Base-by-base conservation (phyloP, 2,888 invertebrate genomes). In the Pherbina coryleti region DNA sequence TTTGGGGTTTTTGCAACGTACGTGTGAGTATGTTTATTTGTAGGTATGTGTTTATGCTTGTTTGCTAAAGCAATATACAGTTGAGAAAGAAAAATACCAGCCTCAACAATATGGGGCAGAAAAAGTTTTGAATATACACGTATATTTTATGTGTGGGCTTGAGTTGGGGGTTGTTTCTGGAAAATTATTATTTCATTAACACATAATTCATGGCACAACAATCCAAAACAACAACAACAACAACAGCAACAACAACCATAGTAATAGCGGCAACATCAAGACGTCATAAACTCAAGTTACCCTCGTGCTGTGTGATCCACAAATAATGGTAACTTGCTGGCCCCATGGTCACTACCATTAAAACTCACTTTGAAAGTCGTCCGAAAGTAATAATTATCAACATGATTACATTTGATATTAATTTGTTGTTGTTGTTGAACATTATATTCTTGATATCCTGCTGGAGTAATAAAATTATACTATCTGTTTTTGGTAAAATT, bases 211-310 rank as follows among this genome's bases (percentile, higher is more conserved):
- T 22, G 60, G 53, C 77, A 55, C 77, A 78, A 69, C 78, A 71
- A 79, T 5, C 77, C 44, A 71, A 75, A 79, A 78, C 5, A 55
- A 22, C 51, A 69, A 67, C 64, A 80, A 53, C 66, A 37, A 49
- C 70, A 57, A 49, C 19, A 53, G 25, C 17, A 76, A 34, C 49
- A 73, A 44, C 60, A 73, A 77, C 31, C 7, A n/a, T 3, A 64
- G 4, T 31, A 64, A 19, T n/a, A 37, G 9, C 37, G 17, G 31
- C 78, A 75, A 82, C 82, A 84, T 83, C 79, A 85, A 82, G 77
- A 82, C 82, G 85, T 85, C 85, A 85, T 86, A 84, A 87, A 87
- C 85, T 84, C 82, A 83, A 84, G 85, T 87, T 84, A 82, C 81
- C 80, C 84, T 44, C 11, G 44, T 44, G 44, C 11, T 44, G 44